Base-by-base conservation (phyloP, 2,888 invertebrate genomes). In the Scaptomyza caliginosa region DNA sequence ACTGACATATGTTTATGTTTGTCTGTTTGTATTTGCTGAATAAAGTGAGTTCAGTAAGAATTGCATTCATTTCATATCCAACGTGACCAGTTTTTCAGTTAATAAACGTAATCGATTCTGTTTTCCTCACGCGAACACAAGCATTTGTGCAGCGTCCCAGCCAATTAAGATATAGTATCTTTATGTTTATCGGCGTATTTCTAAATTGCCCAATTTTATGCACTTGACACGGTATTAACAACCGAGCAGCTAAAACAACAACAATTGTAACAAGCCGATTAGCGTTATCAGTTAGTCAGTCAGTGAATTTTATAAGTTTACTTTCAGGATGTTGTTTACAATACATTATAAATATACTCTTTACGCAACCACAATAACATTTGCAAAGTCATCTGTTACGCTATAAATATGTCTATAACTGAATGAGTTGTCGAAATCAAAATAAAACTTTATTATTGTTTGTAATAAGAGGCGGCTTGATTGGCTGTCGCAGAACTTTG, bases 251-350 rank as follows among this genome's bases (percentile, higher is more conserved):
- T 7, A 24, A 30, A 30, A 21, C 26, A 23, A 19, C n/a, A 50
- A 42, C 19, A 38, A 54, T 43, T 55, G 39, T n/a, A 55, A 50
- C 30, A 17, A 26, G 38, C 30, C 51, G 74, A 68, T 72, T 72
- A 74, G 19, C 38, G 58, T 52, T 74, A 60, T 64, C 60, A 45
- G 11, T 10, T 6, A 11, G 16, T n/a, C n/a, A n/a, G n/a, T n/a
- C n/a, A 7, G 30, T 42, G 72, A 67, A n/a, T n/a, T n/a, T n/a
- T n/a, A n/a, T 63, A 69, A 66, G 65, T 50, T 13, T 11, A 30
- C 43, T 50, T 59, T 48, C 52, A 58, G 57, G 54, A 73, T 54
- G 56, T 73, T 36, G 63, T 67, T 63, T 42, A 56, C 40, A 24
- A 67, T 42, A 56, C 40, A 24, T 45, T 55, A 42, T 26, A n/a